Conservation (phyloP, 2,888 invertebrate species). For the Sclerodermus sp. region DNA sequence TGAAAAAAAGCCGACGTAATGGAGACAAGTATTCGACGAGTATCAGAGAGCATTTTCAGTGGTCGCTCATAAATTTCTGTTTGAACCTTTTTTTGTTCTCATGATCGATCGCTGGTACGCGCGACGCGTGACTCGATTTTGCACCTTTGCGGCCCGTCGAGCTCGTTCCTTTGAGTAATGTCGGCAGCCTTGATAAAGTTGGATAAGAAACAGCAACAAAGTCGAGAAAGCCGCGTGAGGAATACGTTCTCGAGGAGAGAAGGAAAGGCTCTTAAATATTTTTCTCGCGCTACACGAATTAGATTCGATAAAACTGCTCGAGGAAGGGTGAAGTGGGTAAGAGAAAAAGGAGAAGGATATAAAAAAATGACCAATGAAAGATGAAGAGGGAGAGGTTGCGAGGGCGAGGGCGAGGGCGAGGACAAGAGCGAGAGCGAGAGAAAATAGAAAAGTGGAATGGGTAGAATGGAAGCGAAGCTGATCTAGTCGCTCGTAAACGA, state of each 20-base stretch:
- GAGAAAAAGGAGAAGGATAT: too few species aligned
- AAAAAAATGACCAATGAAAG: too few species aligned
- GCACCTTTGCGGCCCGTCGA: conserved; percentile 2
- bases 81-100: neutral
- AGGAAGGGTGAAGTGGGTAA: too few species aligned
- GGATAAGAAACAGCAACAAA: neutral
- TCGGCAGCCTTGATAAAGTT: neutral
- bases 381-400: neutral
- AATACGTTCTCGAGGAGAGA: too few species aligned
- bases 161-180: neutral
- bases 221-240: too few species aligned
- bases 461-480: too few species aligned
- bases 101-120: conserved; percentile 5
- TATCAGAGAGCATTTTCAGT: too few species aligned
- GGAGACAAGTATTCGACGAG: neutral
- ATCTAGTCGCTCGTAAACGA: too few species aligned
- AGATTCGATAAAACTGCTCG: too few species aligned
- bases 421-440: neutral
- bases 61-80: conserved; percentile 1
- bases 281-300: too few species aligned
- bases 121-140: conserved; percentile 6
- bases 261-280: too few species aligned
- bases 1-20: neutral
- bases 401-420: neutral
- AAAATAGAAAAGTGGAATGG: too few species aligned